phyloP scores from a whole-genome alignment of 2,888 invertebrate species.

The Camponotus fellah region DNA sequence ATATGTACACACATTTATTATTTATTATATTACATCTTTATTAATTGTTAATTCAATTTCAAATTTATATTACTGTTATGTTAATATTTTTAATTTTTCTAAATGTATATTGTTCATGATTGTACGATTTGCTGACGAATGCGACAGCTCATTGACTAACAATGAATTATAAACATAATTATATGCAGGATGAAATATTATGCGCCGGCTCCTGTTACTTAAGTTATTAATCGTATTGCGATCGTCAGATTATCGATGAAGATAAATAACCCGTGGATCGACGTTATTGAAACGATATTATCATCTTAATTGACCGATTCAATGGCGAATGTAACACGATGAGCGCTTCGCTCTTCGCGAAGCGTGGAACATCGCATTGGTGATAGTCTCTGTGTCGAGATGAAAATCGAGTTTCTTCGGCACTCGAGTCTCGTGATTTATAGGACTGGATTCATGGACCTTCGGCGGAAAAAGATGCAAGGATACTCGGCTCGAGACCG shows the following conservation, averaged over 20 bases:
- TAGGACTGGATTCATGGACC: constrained; percentile 28
- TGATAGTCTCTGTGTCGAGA: constrained; percentile 23
- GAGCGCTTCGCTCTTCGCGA: constrained; percentile 4
- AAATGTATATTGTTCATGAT: not conserved
- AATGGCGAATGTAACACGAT: not conserved
- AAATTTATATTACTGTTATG: not conserved
- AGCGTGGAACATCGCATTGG: constrained; percentile 9
- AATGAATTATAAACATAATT: constrained; percentile 14
- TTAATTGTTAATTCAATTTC: not conserved
- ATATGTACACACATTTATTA: not conserved
- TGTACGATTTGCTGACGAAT: not conserved
- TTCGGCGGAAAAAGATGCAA: constrained; percentile 33
- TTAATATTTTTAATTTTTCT: not conserved
- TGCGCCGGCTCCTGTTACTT: constrained; percentile 16
- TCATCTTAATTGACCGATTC: constrained; percentile 47
- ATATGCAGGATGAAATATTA: constrained; percentile 14
- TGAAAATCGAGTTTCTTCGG: constrained; percentile 37
- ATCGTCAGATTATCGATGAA: constrained; percentile 36
- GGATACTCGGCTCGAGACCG: constrained; percentile 32
- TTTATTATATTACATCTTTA: not conserved
- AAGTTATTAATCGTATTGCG: constrained; percentile 41
- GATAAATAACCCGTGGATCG: constrained; percentile 41
- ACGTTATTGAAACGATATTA: constrained; percentile 50
- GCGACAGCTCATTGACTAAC: not conserved
- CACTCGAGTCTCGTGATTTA: constrained; percentile 36